Percentiles rank a stretch among this genome's conserved stretches.
These are phyloP conservation scores for Neofelis nebulosa DNA, from an alignment of 2,113 vertebrate species.

Conservation along the genomic window DNA sequence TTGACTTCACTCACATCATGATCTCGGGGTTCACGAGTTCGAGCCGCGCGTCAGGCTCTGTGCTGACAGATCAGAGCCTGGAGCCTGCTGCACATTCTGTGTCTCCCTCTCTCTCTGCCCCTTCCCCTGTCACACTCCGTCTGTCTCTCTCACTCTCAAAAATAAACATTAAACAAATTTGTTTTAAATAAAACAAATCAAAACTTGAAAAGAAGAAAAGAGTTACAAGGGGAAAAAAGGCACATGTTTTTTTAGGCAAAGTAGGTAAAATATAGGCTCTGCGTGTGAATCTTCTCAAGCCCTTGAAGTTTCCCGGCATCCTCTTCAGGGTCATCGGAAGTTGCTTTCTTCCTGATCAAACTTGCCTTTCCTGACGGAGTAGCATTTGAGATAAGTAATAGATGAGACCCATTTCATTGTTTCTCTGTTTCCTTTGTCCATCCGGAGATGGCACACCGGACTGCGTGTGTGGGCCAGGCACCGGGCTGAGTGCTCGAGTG, in stretches of 20 bases:
- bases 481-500: neutral
- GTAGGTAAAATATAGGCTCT: neutral
- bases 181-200: too few relatives aligned
- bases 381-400: neutral
- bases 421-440: neutral
- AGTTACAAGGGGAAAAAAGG: neutral
- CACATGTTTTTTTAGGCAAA: neutral
- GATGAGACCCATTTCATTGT: neutral
- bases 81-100: too few relatives aligned
- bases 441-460: fast-evolving
- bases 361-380: neutral
- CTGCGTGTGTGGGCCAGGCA: fast-evolving
- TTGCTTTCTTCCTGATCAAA: neutral
- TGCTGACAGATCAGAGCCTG: too few relatives aligned
- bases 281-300: neutral
- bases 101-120: too few relatives aligned
- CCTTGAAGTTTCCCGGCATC: neutral
- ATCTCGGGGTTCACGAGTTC: too few relatives aligned
- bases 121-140: too few relatives aligned
- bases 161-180: too few relatives aligned
- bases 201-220: too few relatives aligned
- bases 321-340: neutral
- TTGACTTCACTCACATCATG: too few relatives aligned
- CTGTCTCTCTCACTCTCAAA: too few relatives aligned
- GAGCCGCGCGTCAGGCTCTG: too few relatives aligned